These are phyloP conservation scores for Blastobasis adustella DNA, from an alignment of 2,888 invertebrate genomes.

Conservation along the genomic window DNA sequence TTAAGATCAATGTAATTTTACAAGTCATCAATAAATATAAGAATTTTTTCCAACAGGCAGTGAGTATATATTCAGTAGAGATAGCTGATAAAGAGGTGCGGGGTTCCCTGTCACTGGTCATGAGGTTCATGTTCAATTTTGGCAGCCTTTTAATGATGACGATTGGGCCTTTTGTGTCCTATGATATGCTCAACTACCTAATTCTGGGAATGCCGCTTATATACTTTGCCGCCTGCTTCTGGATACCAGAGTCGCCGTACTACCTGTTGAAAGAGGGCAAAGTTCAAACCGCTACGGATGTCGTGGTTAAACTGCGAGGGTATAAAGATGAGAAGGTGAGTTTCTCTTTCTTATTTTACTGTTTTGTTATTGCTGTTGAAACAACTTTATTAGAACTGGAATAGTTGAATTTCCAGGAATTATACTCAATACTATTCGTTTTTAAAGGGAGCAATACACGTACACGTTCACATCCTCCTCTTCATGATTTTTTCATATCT, in stretches of 20 bases:
- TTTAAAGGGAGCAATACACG: too few species aligned
- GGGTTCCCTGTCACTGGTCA: slow-evolving; percentile 39
- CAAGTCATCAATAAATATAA: too few species aligned
- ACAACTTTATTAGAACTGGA: too few species aligned
- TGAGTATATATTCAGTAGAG: slow-evolving; percentile 55
- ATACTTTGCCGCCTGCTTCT: slow-evolving; percentile 61
- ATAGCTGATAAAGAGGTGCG: slow-evolving; percentile 59
- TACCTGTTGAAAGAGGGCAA: slow-evolving; percentile 68
- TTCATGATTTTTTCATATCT: too few species aligned
- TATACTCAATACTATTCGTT: too few species aligned
- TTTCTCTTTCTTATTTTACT: neutral
- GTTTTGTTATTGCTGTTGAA: too few species aligned
- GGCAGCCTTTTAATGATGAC: slow-evolving; percentile 53
- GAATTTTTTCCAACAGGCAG: slow-evolving; percentile 30
- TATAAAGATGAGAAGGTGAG: slow-evolving; percentile 37
- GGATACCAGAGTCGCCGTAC: slow-evolving; percentile 77
- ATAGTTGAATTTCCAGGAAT: too few species aligned
- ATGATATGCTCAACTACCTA: slow-evolving; percentile 47
- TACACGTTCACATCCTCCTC: too few species aligned
- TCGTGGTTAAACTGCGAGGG: slow-evolving; percentile 50
- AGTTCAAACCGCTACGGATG: slow-evolving; percentile 52
- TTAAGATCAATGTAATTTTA: too few species aligned
- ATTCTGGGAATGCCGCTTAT: slow-evolving; percentile 53
- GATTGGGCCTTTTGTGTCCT: slow-evolving; percentile 51
- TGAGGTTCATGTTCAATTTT: slow-evolving; percentile 45